Base-by-base conservation (phyloP, 2,888 invertebrate species). In the Danaus chrysippus region DNA sequence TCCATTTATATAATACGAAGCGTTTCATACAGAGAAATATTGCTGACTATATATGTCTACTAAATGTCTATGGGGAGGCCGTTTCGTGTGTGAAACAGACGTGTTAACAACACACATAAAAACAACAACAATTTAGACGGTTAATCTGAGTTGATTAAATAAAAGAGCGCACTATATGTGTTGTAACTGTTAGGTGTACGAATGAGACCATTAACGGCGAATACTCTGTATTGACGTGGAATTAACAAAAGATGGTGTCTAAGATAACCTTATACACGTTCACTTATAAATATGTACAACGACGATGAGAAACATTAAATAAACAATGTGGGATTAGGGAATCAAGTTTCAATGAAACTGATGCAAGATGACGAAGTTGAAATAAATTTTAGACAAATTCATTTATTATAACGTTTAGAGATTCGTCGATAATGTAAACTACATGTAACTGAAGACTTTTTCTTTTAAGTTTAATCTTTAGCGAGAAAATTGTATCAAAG, bases 251-350 rank as follows among this genome's bases (percentile, higher is more conserved):
- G 17, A 49, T 17, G 17, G n/a, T 17, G 17, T 15, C 17, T 19
- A 56, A 23, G 56, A 46, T 42, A 53, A 52, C 12, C 62, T 62
- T 59, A 62, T 58, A 62, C 49, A 62, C 43, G 59, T 59, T 46
- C 42, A 13, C 11, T 17, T 34, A 49, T 49, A 54, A 46, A 61
- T 61, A n/a, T n/a, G n/a, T n/a, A 44, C 17, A 58, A 54, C 54
- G 43, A 60, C 52, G 34, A 54, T 58, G 41, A 19, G 54, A 42
- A 15, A 49, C 42, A 41, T 61, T 59, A 61, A 13, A 59, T 53
- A 52, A 66, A 63, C 42, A 59, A 42, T 19, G 44, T 19, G 61
- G 60, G 3, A 41, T 17, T n/a, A 10, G 42, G 13, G 49, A 19
- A 19, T 17, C 55, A 42, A 42, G 42, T 49, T 52, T 46, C 44